Evolutionary conservation across 2,888 invertebrate genomes (phyloP).

Genomic region (Eurois occulta): DNA sequence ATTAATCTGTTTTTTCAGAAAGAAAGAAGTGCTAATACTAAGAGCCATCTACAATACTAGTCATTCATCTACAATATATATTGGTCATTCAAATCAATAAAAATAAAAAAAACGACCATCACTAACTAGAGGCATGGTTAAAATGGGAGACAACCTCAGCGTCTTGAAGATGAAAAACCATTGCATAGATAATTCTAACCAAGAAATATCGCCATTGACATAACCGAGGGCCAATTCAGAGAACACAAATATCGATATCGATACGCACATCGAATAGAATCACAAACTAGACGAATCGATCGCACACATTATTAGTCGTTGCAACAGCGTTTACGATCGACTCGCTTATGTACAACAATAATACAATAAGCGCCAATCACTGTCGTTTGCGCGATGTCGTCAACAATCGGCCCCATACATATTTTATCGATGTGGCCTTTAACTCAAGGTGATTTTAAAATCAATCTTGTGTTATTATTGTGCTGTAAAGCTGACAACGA

Average conservation of each 20-base stretch:
- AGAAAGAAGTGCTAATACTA: neutral
- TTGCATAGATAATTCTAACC: neutral
- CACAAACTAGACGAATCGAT: slow-evolving; percentile 49
- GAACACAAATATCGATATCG: slow-evolving; percentile 42
- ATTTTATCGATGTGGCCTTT: slow-evolving; percentile 74
- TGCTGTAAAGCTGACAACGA: slow-evolving; percentile 23
- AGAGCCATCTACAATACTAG: too few relatives aligned
- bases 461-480: slow-evolving; percentile 60
- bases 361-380: slow-evolving; percentile 65
- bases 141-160: neutral
- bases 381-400: slow-evolving; percentile 61
- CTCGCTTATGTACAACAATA: slow-evolving; percentile 62
- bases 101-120: neutral
- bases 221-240: neutral
- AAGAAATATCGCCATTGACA: neutral
- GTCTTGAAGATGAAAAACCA: neutral
- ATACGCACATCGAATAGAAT: slow-evolving; percentile 40
- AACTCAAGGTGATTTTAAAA: slow-evolving; percentile 67
- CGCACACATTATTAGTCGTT: slow-evolving; percentile 63
- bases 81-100: neutral
- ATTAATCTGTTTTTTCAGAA: neutral
- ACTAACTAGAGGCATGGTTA: neutral
- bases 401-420: slow-evolving; percentile 64
- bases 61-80: too few relatives aligned
- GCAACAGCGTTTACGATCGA: slow-evolving; percentile 66